A percentile compares a stretch with the other conserved stretches of the same genome.
phyloP scores from a whole-genome alignment of 2,797 vertebrate genomes.

The Alfaro cultratus region DNA sequence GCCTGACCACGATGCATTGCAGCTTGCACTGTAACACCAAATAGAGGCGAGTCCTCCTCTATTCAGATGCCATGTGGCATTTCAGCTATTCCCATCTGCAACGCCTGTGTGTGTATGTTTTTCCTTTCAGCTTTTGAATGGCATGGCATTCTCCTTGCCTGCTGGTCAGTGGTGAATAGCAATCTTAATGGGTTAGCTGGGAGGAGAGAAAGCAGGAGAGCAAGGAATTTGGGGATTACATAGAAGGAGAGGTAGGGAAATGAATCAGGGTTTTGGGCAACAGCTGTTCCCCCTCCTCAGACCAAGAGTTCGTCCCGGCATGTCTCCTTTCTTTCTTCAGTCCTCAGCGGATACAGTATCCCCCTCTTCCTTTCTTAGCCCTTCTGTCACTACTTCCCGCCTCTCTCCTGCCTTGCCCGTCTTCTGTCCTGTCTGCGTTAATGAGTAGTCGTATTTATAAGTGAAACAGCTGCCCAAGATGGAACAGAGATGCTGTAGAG shows the following conservation, averaged over 20 bases:
- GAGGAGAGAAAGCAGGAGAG: conserved; percentile 71
- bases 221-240: conserved; percentile 83
- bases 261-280: conserved; percentile 75
- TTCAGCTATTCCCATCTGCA: conserved; percentile 76
- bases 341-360: conserved; percentile 78
- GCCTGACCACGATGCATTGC: conserved; percentile 67
- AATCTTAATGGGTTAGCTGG: conserved; percentile 79
- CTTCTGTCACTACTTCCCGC: conserved; percentile 60
- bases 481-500: conserved; percentile 52
- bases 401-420: conserved; percentile 51
- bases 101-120: conserved; percentile 66
- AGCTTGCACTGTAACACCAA: conserved; percentile 58
- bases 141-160: conserved; percentile 75
- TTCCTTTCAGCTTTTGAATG: conserved; percentile 70
- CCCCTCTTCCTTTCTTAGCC: conserved; percentile 62
- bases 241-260: conserved; percentile 71
- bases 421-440: conserved; percentile 64
- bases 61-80: conserved; percentile 80
- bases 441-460: conserved; percentile 73
- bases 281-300: conserved; percentile 84
- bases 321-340: conserved; percentile 59
- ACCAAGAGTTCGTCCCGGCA: conserved; percentile 57
- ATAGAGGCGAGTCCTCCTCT: conserved; percentile 73
- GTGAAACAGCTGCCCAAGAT: conserved; percentile 75
- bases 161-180: conserved; percentile 81